phyloP scores from a whole-genome alignment of 2,888 invertebrate species.

The Drosophila pseudotakahashii region DNA sequence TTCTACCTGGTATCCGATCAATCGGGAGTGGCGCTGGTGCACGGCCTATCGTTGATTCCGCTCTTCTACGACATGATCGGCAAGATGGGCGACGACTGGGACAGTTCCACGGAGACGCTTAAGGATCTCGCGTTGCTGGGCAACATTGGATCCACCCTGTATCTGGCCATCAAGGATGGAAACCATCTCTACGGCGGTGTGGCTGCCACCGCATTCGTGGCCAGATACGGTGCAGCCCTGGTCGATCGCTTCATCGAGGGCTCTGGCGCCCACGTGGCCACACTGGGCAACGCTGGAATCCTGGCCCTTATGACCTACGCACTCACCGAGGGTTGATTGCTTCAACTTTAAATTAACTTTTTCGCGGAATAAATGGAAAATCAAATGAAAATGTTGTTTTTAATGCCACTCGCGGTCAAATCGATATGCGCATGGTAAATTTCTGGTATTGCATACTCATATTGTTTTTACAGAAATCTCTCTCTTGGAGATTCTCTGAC shows the following conservation, averaged over 20 bases:
- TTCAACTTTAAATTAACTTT: neutral
- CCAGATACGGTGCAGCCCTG: slow-evolving; percentile 14
- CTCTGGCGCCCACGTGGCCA: slow-evolving; percentile 3
- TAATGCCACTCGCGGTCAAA: no score
- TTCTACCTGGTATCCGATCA: slow-evolving; percentile 58
- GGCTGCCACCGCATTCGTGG: slow-evolving; percentile 49
- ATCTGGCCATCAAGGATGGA: slow-evolving; percentile 55
- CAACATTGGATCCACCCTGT: slow-evolving; percentile 65
- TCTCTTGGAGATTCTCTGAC: no score
- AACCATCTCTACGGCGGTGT: slow-evolving; percentile 54
- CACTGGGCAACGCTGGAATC: slow-evolving; percentile 26
- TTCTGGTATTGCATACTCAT: no score
- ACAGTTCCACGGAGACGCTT: slow-evolving; percentile 50
- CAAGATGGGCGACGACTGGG: slow-evolving; percentile 55
- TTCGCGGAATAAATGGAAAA: neutral
- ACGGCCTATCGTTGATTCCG: slow-evolving; percentile 66
- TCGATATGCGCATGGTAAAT: no score
- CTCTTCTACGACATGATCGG: slow-evolving; percentile 65
- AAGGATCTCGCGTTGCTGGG: slow-evolving; percentile 67
- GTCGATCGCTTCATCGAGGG: slow-evolving; percentile 4
- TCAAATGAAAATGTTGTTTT: neutral
- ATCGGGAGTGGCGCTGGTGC: slow-evolving; percentile 60
- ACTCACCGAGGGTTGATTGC: slow-evolving; percentile 10
- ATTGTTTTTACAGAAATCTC: no score
- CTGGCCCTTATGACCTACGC: slow-evolving; percentile 27